Evolutionary conservation across 2,888 invertebrate genomes (phyloP).

Genomic region (Epicampocera succincta): DNA sequence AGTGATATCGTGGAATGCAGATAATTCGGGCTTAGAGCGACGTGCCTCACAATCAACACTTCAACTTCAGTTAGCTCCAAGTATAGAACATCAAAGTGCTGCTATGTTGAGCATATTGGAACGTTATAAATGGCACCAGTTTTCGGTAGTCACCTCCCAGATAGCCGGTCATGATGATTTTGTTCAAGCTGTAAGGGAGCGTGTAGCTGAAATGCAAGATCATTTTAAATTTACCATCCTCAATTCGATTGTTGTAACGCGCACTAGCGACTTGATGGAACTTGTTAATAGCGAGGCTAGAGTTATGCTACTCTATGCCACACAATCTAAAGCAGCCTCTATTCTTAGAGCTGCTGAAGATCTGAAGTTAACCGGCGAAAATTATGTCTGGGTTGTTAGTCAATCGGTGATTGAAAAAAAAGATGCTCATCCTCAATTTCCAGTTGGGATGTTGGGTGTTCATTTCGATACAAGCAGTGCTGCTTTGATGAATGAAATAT

Average conservation of each 20-base stretch:
- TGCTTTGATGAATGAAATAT: conserved; percentile 92
- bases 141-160: conserved; percentile 95
- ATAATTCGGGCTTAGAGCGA: conserved; percentile 93
- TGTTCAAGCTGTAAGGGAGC: conserved; percentile 94
- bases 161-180: conserved; percentile 98
- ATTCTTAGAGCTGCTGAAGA: conserved; percentile 85
- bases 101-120: conserved; percentile 97
- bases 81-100: conserved; percentile 95
- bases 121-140: conserved; percentile 98
- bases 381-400: conserved; percentile 98
- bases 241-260: conserved; percentile 92
- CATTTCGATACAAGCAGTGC: conserved; percentile 94
- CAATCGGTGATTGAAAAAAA: conserved; percentile 94
- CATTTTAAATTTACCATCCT: conserved; percentile 91
- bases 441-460: conserved; percentile 95
- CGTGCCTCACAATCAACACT: conserved; percentile 93
- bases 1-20: conserved; percentile 98
- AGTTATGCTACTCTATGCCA: conserved; percentile 95
- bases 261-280: conserved; percentile 89
- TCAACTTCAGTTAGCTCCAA: conserved; percentile 96
- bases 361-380: conserved; percentile 84
- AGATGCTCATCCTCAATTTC: conserved; percentile 89
- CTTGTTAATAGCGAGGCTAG: conserved; percentile 94
- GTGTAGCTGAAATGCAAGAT: conserved; percentile 91
- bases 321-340: conserved; percentile 91